Base-by-base conservation (phyloP, 92 coral and sea anemone genomes). In the Siderastrea siderea region DNA sequence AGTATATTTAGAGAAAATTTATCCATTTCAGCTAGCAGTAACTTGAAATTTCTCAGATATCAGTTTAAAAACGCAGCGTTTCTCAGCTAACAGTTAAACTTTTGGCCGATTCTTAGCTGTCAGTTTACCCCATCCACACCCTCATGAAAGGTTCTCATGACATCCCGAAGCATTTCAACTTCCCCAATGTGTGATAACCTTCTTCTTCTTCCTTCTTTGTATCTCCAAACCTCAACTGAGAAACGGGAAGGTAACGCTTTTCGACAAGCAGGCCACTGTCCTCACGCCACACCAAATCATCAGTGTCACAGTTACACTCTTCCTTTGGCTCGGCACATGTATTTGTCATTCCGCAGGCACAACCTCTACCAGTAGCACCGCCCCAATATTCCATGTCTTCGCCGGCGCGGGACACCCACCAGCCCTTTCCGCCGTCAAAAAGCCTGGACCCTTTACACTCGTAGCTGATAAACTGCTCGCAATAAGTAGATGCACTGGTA, bases 231-330 rank as follows among this genome's bases (percentile, higher is more conserved):
- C 38, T 26, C 38, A 26, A 26, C 38, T 26, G 38, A 26, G 38
- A 26, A 26, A 77, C 89, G 3, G 89, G 89, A 44, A 86, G 73
- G 26, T 63, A 55, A 9, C 47, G 44, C 49, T 65, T 86, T 16
- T 86, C 65, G 6, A 60, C 65, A 5, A 86, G 77, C 52, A 46
- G 74, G 10, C 89, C 89, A 74, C 84, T 86, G 57, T 86, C 89
- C 12, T 77, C 84, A 2, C 77, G 84, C 44, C 70, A 66, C 0
- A 14, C 26, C 7, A 11, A n/a, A 12, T 74, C 74, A 19, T 75
- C 62, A 15, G 1, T 49, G 47, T 84, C 82, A 59, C 88, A 84
- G 49, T 84, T 84, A 43, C 88, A 84, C 2, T 48, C 7, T 3
- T 46, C 1, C 0, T 12, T 47, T 2, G 11, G 6, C 4, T 70